A percentile compares a stretch with the other conserved stretches of the same genome.
phyloP scores from a whole-genome alignment of 2,888 invertebrate species.

The Eupithecia inturbata region DNA sequence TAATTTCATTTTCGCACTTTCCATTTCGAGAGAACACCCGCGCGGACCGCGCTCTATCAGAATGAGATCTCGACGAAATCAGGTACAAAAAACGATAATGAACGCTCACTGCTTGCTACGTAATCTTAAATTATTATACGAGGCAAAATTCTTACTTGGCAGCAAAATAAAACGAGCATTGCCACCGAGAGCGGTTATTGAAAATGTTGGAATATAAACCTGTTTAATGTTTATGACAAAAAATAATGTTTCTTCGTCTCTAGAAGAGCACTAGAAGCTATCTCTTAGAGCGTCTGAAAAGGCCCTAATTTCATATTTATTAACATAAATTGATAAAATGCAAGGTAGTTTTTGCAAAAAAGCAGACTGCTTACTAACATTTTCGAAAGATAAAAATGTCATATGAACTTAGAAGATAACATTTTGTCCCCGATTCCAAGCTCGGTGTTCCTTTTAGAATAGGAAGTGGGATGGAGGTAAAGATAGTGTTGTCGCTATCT shows the following conservation, averaged over 20 bases:
- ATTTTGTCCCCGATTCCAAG: constrained; percentile 27
- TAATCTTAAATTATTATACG: constrained; percentile 84
- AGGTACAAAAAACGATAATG: constrained; percentile 85
- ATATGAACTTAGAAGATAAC: constrained; percentile 27
- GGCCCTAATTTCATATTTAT: constrained; percentile 11
- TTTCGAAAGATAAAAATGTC: constrained; percentile 32
- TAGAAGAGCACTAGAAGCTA: constrained; percentile 50
- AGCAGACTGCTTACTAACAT: constrained; percentile 26
- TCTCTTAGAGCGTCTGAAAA: constrained; percentile 1
- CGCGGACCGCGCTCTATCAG: constrained; percentile 82
- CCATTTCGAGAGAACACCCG: constrained; percentile 79
- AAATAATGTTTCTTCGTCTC: constrained; percentile 60
- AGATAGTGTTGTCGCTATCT: constrained; percentile 36
- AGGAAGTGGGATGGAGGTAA: constrained; percentile 19
- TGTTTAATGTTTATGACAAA: neutral
- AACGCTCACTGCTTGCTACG: constrained; percentile 83
- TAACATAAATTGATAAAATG: constrained; percentile 22
- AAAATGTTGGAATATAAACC: constrained; percentile 51
- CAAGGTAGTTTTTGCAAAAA: constrained; percentile 21
- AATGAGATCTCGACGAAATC: constrained; percentile 84
- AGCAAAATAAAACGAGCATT: constrained; percentile 83
- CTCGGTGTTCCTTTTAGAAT: constrained; percentile 24
- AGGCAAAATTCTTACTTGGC: constrained; percentile 82
- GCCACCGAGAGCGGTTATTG: constrained; percentile 77
- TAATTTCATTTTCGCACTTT: constrained; percentile 85